Percentiles rank a stretch among this genome's conserved stretches.
Conservation (phyloP, 1,140 invertebrate genomes). For the Mamestra configurata region DNA sequence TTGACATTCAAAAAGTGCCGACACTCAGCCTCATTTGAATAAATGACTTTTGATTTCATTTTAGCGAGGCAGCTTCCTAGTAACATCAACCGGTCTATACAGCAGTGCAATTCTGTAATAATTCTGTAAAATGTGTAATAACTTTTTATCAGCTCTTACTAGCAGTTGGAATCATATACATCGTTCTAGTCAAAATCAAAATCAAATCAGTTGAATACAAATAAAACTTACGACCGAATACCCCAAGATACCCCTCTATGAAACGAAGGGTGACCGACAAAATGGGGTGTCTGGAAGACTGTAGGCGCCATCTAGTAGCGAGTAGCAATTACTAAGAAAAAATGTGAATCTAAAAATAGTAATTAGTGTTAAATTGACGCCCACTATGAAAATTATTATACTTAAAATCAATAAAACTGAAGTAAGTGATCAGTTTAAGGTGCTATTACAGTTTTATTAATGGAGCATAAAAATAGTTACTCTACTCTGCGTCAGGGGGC, state of each 20-base stretch:
- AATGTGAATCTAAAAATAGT: too few species aligned
- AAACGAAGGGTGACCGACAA: not conserved
- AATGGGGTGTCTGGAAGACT: not conserved
- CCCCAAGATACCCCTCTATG: not conserved
- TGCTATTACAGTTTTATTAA: not conserved
- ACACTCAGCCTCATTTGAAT: too few species aligned
- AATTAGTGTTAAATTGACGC: too few species aligned
- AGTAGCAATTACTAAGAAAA: conserved; percentile 54
- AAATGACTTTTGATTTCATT: too few species aligned
- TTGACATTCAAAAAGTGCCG: too few species aligned
- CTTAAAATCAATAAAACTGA: not conserved
- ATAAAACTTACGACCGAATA: not conserved
- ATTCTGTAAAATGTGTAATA: too few species aligned
- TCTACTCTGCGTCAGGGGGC: conserved; percentile 53
- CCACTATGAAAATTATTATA: too few species aligned
- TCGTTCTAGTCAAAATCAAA: not conserved
- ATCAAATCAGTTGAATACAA: not conserved
- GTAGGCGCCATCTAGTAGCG: conserved; percentile 53
- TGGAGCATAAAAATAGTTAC: not conserved
- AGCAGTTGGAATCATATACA: too few species aligned
- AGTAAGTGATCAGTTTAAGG: not conserved
- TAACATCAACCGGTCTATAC: too few species aligned
- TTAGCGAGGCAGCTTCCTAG: too few species aligned
- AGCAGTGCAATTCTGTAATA: too few species aligned
- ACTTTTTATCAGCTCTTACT: too few species aligned